These are phyloP conservation scores for Perca flavescens DNA, from an alignment of 2,113 vertebrate species.

Conservation along the genomic window DNA sequence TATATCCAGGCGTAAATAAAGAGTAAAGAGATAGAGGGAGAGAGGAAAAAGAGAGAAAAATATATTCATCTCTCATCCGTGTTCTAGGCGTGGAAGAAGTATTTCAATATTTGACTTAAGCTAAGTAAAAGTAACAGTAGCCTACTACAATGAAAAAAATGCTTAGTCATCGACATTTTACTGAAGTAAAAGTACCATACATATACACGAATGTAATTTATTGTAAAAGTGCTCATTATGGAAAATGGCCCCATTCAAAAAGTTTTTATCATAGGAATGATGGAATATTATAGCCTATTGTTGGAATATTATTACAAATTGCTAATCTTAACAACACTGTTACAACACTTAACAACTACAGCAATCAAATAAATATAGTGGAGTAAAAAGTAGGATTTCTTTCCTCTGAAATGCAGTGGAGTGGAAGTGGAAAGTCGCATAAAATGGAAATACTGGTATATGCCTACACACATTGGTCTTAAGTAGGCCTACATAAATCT, in stretches of 20 bases:
- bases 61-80: too few species aligned
- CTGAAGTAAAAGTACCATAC: not conserved
- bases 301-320: not conserved
- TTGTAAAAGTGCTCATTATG: not conserved
- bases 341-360: not conserved
- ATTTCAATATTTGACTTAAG: not conserved
- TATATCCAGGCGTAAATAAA: not conserved
- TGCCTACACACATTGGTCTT: not conserved
- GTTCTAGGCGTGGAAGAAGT: not conserved
- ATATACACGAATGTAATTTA: not conserved
- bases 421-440: too few species aligned
- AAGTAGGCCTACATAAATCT: not conserved
- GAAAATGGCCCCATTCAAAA: not conserved
- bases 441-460: too few species aligned
- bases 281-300: not conserved
- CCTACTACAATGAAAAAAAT: not conserved
- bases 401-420: not conserved
- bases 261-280: not conserved
- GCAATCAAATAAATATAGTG: not conserved
- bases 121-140: not conserved
- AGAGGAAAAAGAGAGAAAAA: too few species aligned
- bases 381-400: not conserved
- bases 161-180: not conserved
- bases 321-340: too few species aligned
- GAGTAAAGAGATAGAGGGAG: too few species aligned